Percentiles rank a stretch among this genome's conserved stretches.
Evolutionary conservation across 2,888 invertebrate species (phyloP).

Genomic region (Ceraclea dissimilis): DNA sequence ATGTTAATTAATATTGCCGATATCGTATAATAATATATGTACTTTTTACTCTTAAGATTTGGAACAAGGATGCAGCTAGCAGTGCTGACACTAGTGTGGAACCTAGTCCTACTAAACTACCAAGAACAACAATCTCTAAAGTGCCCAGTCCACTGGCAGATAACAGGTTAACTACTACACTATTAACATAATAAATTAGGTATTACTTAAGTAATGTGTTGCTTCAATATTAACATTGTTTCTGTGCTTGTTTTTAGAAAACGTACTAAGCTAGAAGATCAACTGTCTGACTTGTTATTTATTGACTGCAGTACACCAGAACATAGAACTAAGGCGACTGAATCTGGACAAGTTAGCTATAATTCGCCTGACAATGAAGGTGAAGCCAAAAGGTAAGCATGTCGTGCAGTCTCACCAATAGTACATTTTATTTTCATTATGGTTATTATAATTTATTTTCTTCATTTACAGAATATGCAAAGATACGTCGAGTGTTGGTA

Average conservation of each 20-base stretch:
- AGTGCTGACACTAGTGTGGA: slow-evolving; percentile 24
- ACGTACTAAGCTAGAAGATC: slow-evolving; percentile 67
- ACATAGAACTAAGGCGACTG: slow-evolving; percentile 35
- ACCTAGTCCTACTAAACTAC: slow-evolving; percentile 21
- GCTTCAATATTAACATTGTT: too few relatives aligned
- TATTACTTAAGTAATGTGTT: not conserved
- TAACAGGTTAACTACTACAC: slow-evolving; percentile 17
- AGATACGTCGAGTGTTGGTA: slow-evolving; percentile 33
- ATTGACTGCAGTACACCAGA: slow-evolving; percentile 75
- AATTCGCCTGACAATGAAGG: slow-evolving; percentile 14
- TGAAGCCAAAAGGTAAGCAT: slow-evolving; percentile 32
- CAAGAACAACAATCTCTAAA: slow-evolving; percentile 8
- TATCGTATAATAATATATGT: too few relatives aligned
- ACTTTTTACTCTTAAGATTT: too few relatives aligned
- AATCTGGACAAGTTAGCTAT: not conserved
- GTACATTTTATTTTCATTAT: not conserved
- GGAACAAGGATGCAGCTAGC: slow-evolving; percentile 22
- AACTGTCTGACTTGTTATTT: slow-evolving; percentile 69
- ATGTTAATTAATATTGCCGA: too few relatives aligned
- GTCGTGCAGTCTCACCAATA: not conserved
- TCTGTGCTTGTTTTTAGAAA: slow-evolving; percentile 41
- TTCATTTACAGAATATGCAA: slow-evolving; percentile 37
- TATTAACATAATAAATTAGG: not conserved
- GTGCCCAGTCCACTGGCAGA: slow-evolving; percentile 12
- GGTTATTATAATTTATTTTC: too few relatives aligned